phyloP scores from a whole-genome alignment of 2,797 vertebrate genomes.

The Enteromius argenteus region DNA sequence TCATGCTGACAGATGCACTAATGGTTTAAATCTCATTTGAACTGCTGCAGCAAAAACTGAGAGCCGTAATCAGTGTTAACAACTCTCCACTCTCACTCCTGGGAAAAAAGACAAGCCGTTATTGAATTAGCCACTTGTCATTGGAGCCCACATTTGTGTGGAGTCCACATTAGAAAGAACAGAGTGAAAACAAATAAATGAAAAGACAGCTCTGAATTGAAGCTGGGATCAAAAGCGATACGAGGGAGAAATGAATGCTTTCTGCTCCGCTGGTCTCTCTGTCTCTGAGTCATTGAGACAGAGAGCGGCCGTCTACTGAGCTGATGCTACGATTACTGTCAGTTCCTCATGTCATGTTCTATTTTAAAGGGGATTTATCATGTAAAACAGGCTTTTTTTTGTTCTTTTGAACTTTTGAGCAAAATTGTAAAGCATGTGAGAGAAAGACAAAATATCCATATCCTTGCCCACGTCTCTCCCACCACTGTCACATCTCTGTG shows the following conservation, averaged over 20 bases:
- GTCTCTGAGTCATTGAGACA: background rate
- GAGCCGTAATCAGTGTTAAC: background rate
- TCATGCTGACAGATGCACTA: background rate
- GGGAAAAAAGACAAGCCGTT: constrained; percentile 5
- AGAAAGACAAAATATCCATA: too few species aligned
- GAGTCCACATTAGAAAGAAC: constrained; percentile 19
- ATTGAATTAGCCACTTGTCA: constrained; percentile 29
- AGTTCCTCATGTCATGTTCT: background rate
- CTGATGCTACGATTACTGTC: constrained; percentile 6
- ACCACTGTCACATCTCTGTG: background rate
- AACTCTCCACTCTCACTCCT: constrained; percentile 6
- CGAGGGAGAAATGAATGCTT: background rate
- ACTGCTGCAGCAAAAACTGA: constrained; percentile 11
- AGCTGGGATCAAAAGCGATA: background rate
- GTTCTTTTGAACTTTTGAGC: background rate
- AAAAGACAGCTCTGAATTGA: constrained; percentile 19
- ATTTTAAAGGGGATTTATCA: constrained; percentile 13
- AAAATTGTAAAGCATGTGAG: background rate
- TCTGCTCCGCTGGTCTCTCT: constrained; percentile 6
- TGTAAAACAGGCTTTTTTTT: background rate
- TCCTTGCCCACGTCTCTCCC: background rate
- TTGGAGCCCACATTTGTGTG: background rate
- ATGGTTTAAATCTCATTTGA: constrained; percentile 1
- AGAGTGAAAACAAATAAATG: constrained; percentile 18
- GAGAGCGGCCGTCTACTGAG: background rate